These are phyloP conservation scores for Phodopus roborovskii DNA, from an alignment of 2,113 vertebrate genomes.

Conservation along the genomic window DNA sequence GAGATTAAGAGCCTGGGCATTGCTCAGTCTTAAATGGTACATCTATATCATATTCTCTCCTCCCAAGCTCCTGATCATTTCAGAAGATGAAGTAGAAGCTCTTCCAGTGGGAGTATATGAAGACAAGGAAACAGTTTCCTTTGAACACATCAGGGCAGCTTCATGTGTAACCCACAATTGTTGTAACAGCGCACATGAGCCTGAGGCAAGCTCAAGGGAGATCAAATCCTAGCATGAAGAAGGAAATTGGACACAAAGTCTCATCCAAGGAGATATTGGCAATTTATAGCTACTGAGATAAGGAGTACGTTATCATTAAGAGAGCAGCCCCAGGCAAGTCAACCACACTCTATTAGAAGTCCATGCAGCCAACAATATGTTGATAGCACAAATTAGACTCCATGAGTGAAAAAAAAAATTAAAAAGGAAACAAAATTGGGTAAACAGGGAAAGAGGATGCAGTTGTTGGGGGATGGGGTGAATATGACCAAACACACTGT, in stretches of 20 bases:
- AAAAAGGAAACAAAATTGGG: neutral
- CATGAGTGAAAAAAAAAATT: neutral
- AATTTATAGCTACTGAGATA: neutral
- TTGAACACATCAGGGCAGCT: neutral
- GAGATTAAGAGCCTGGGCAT: neutral
- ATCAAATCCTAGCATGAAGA: neutral
- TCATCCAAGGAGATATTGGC: neutral
- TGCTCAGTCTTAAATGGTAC: neutral
- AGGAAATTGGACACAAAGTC: neutral
- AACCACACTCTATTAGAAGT: neutral
- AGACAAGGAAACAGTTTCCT: neutral
- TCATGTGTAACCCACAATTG: neutral
- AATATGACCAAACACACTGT: neutral
- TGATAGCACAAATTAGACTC: neutral
- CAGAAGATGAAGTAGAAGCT: neutral
- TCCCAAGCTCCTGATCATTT: neutral
- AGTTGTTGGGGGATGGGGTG: neutral
- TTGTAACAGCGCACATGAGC: neutral
- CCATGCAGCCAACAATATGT: neutral
- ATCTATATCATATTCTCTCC: neutral
- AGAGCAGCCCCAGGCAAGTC: neutral
- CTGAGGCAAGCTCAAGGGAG: neutral
- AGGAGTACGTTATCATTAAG: neutral
- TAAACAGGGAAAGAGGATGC: neutral
- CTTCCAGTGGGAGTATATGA: neutral